phyloP scores from a whole-genome alignment of 1,140 invertebrate species.

The Antheraea mylitta region DNA sequence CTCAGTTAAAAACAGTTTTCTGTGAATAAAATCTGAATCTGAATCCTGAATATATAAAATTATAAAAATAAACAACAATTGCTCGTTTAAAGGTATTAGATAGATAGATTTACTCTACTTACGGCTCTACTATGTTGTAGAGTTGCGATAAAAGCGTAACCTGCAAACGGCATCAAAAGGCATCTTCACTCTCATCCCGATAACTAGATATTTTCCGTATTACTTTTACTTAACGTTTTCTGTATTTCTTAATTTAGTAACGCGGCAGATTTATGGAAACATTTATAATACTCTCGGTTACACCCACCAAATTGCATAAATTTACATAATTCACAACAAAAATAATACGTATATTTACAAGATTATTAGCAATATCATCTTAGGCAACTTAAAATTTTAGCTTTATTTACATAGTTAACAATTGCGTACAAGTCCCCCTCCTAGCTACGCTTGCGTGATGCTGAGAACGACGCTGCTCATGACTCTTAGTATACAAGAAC shows the following conservation, averaged over 20 bases:
- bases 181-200: not conserved
- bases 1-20: no score
- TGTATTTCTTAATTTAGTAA: not conserved
- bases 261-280: not conserved
- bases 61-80: no score
- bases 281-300: not conserved
- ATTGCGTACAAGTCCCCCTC: slow-evolving; percentile 63
- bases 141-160: no score
- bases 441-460: slow-evolving; percentile 36
- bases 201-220: not conserved
- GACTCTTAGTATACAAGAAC: slow-evolving; percentile 52
- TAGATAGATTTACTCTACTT: no score
- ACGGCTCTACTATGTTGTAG: no score
- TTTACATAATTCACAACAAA: not conserved
- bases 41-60: no score
- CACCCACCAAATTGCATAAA: not conserved
- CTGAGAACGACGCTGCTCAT: slow-evolving; percentile 29
- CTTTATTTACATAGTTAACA: slow-evolving; percentile 65
- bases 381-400: slow-evolving; percentile 55
- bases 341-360: slow-evolving; percentile 10
- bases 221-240: not conserved
- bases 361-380: slow-evolving; percentile 39
- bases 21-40: no score
- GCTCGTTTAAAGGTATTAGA: no score
- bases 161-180: no score